phyloP scores from a whole-genome alignment of 1,140 invertebrate species.

The Apis mellifera region Amel_HAv3.1 CM009943.2:1790501-1791000 shows the following conservation, averaged over 20 bases:
- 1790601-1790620: neutral
- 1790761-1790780: neutral
- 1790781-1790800: neutral
- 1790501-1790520: neutral
- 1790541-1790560: neutral
- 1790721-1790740: neutral
- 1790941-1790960: neutral
- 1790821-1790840: neutral
- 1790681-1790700: neutral
- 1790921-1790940: neutral
- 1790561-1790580: neutral
- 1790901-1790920: neutral
- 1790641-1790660: neutral
- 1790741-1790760: neutral
- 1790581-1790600: neutral
- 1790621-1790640: neutral
- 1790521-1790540: neutral
- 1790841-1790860: neutral
- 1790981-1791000: neutral
- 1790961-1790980: no score
- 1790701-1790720: neutral
- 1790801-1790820: neutral
- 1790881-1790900: neutral
- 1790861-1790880: neutral
- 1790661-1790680: neutral